phyloP scores from a whole-genome alignment of 2,797 vertebrate species.

The Chloroceryle inda region DNA sequence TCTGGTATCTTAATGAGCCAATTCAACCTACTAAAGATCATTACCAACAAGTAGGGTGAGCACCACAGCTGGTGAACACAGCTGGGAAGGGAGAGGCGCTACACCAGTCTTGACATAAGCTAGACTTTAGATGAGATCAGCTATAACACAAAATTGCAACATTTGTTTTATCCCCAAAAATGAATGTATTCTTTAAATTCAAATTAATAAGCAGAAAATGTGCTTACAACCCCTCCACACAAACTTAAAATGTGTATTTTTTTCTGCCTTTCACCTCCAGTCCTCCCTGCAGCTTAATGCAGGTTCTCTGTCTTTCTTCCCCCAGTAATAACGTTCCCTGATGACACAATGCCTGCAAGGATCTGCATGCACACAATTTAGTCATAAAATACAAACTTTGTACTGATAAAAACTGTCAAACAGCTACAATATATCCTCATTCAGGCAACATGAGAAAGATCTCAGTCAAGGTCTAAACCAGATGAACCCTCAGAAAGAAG shows the following conservation, averaged over 20 bases:
- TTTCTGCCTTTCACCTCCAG: not conserved
- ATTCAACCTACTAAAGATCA: not conserved
- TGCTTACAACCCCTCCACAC: not conserved
- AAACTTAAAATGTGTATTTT: not conserved
- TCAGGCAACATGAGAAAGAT: not conserved
- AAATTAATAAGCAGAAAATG: not conserved
- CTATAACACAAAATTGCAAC: not conserved
- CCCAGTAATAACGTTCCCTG: not conserved
- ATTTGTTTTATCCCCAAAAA: not conserved
- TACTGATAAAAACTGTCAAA: not conserved
- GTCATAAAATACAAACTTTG: conserved; percentile 9
- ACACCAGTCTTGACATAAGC: not conserved
- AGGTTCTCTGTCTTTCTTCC: not conserved
- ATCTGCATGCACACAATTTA: not conserved
- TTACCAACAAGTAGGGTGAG: not conserved
- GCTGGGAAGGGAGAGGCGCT: not conserved
- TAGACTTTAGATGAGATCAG: not conserved
- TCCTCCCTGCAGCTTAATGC: not conserved
- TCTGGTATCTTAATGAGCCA: not conserved
- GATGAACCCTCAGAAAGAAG: not conserved
- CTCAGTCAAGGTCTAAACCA: not conserved
- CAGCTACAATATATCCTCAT: not conserved
- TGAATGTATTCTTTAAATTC: not conserved
- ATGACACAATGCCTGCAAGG: not conserved
- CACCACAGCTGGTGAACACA: not conserved